phyloP scores from a whole-genome alignment of 2,888 invertebrate species.

The Taenaris catops region DNA sequence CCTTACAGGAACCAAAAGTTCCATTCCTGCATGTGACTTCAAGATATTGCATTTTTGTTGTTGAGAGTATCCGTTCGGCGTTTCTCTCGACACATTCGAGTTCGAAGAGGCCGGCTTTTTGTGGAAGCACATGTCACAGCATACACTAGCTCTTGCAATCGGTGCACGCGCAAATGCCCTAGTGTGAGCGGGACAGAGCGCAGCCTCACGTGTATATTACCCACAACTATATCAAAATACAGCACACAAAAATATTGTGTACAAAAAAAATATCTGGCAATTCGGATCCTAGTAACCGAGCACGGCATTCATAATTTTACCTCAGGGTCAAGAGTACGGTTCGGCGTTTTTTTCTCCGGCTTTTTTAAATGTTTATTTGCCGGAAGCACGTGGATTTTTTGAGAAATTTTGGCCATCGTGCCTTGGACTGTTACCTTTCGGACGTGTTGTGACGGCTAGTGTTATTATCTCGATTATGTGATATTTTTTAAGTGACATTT shows the following conservation, averaged over 20 bases:
- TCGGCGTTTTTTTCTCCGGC: conserved; percentile 54
- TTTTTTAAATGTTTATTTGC: conserved; percentile 71
- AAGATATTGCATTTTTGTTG: conserved; percentile 70
- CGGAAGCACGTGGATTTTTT: conserved; percentile 67
- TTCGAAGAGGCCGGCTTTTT: conserved; percentile 55
- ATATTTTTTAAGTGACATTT: conserved; percentile 72
- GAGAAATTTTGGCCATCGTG: conserved; percentile 60
- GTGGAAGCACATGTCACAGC: conserved; percentile 60
- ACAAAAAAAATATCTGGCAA: conserved; percentile 77
- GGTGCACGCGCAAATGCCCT: conserved; percentile 61
- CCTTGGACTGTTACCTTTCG: conserved; percentile 74
- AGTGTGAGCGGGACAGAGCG: conserved; percentile 58
- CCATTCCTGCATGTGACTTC: no score
- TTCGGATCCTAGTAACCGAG: conserved; percentile 75
- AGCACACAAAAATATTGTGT: conserved; percentile 74
- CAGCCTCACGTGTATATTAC: conserved; percentile 66
- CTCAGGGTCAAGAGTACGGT: conserved; percentile 75
- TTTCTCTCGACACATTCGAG: conserved; percentile 26
- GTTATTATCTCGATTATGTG: conserved; percentile 73
- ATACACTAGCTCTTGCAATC: conserved; percentile 46
- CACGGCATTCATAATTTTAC: conserved; percentile 74
- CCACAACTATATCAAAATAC: conserved; percentile 61
- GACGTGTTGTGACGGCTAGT: conserved; percentile 76
- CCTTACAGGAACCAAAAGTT: no score
- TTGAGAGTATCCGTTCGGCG: conserved; percentile 42